Conservation (phyloP, 2,888 invertebrate species). For the Napeogenes inachia region DNA sequence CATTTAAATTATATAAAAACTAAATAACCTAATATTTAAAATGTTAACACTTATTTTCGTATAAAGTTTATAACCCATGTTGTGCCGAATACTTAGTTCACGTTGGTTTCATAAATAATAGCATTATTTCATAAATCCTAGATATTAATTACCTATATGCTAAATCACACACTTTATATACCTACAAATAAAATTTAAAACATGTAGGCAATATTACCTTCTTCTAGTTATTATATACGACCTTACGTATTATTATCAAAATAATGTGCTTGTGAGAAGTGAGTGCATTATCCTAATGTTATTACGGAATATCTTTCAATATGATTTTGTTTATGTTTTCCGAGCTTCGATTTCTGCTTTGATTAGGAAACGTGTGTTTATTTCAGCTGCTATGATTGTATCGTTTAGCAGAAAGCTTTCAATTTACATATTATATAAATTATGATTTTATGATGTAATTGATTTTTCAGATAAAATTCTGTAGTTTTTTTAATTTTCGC, state of each 20-base stretch:
- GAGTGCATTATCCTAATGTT: constrained; percentile 21
- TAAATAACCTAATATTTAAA: no score
- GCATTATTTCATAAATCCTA: no score
- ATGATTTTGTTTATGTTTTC: neutral
- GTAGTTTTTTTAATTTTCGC: no score
- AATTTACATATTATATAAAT: neutral
- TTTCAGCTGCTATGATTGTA: constrained; percentile 1
- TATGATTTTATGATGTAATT: neutral
- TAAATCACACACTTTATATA: no score
- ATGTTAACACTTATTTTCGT: no score
- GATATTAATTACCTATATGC: no score
- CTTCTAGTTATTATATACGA: neutral
- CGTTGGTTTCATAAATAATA: no score
- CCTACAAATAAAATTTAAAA: no score
- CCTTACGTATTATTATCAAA: constrained; percentile 8
- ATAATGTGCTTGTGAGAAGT: constrained; percentile 21
- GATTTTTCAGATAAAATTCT: neutral
- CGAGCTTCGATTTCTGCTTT: constrained; percentile 5
- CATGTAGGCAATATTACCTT: neutral
- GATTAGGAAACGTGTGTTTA: constrained; percentile 2
- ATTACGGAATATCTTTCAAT: constrained; percentile 10
- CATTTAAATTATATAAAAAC: no score
- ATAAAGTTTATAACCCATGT: no score
- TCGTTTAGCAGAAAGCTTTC: constrained; percentile 5
- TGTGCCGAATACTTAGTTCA: no score